Evolutionary conservation across 2,113 vertebrate genomes (phyloP), one percentile per base, ranked within the genome.

Genomic region (Micronycteris hirsuta): DNA sequence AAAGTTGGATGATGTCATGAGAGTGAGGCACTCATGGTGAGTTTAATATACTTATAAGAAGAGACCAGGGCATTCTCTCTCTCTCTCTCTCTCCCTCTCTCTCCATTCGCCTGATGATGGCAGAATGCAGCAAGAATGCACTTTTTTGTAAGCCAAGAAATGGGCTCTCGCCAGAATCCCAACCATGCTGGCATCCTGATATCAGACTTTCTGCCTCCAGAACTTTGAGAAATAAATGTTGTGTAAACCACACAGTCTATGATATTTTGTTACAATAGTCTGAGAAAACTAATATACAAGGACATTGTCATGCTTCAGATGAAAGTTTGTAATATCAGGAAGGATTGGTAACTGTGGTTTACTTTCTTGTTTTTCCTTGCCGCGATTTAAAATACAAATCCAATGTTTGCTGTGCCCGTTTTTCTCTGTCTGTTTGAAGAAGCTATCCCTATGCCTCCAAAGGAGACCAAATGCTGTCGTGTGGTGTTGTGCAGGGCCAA

Each of bases 71-170:
- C 38, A 3, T 10, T 26, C 4, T 31, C 41, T 26, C 6, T 71
- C 26, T 16, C 0, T 36, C 5, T n/a, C 11, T 24, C 14, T 54
- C 3, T 70, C 28, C 11, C 10, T 36, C 8, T 24, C 7, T 41
- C 13, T 17, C 31, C 10, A 26, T 10, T 28, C 24, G 9, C 7
- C 13, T 4, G 43, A 0, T 12, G 3, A 20, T 20, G 14, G 54
- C 14, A 26, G 16, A 41, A 81, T 9, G 36, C 4, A 17, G 4
- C 5, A 76, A 20, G 41, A 78, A 74, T 4, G 26, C 7, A 45
- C 47, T 3, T 24, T 68, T 89, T n/a, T 67, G 26, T 31, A 77
- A 71, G 5, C 1, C 12, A 43, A 5, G 20, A 49, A 77, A 38
- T 76, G 2, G 4, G 1, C 4, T 7, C 33, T 83, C 15, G 45